Evolutionary conservation across 2,888 invertebrate species (phyloP).

Genomic region (Sinelater perroti): DNA sequence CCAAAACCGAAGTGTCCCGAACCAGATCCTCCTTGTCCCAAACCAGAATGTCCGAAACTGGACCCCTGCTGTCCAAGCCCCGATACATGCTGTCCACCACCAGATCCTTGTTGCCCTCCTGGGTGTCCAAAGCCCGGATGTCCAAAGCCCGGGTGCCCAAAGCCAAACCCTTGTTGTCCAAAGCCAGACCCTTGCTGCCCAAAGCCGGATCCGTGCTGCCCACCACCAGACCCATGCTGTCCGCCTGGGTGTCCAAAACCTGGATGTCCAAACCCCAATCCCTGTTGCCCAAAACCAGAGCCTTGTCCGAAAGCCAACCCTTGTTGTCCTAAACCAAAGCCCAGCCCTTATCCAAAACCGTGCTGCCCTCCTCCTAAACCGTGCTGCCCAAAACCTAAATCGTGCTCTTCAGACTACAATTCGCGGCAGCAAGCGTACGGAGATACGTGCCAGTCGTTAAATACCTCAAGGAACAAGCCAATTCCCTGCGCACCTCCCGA

Average conservation of each 20-base stretch:
- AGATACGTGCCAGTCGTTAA: background rate
- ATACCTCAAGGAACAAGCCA: background rate
- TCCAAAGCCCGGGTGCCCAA: too few relatives aligned
- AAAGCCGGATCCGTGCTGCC: background rate
- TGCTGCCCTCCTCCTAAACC: background rate
- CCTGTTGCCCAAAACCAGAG: background rate
- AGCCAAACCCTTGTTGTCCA: too few relatives aligned
- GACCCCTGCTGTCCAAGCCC: background rate
- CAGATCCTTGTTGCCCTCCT: too few relatives aligned
- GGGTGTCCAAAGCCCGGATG: too few relatives aligned
- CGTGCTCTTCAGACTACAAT: background rate
- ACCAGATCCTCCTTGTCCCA: too few relatives aligned
- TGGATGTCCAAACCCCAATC: too few relatives aligned
- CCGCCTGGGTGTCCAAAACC: too few relatives aligned
- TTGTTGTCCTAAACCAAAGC: background rate
- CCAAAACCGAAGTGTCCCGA: background rate
- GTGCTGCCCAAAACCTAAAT: background rate
- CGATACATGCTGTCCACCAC: background rate
- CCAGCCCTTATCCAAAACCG: background rate
- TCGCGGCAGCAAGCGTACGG: background rate
- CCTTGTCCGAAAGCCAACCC: slow-evolving; percentile 2
- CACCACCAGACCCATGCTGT: too few relatives aligned
- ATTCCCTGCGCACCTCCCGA: background rate
- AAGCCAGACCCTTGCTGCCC: background rate
- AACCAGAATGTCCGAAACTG: background rate